These are phyloP conservation scores for Syngnathus acus DNA, from an alignment of 2,797 vertebrate species.

Conservation along the genomic window DNA sequence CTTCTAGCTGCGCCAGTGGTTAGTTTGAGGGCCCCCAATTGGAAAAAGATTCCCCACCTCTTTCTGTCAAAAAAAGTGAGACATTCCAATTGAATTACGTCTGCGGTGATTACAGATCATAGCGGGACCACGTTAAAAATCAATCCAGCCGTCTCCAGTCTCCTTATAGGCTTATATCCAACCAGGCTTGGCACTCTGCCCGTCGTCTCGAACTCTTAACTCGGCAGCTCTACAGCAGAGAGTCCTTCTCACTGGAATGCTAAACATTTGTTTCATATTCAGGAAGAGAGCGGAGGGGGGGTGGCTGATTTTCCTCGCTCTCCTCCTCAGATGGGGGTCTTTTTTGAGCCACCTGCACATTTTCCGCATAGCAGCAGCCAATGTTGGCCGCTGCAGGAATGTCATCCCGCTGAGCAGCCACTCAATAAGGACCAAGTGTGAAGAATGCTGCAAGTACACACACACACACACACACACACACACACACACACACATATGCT, in stretches of 20 bases:
- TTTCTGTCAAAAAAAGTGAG: background rate
- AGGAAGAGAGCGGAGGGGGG: constrained; percentile 33
- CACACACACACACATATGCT: constrained; percentile 30
- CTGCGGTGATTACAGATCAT: background rate
- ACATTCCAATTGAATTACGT: background rate
- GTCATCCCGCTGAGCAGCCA: constrained; percentile 53
- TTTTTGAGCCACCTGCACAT: constrained; percentile 61
- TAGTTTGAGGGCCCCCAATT: no score
- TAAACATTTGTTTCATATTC: constrained; percentile 67
- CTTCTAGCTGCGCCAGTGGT: no score
- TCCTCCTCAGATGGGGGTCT: constrained; percentile 46
- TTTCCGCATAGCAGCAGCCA: constrained; percentile 60
- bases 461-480: constrained; percentile 34
- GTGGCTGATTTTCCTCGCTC: constrained; percentile 49
- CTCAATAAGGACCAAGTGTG: constrained; percentile 61
- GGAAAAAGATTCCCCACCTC: no score
- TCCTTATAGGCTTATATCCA: constrained; percentile 16
- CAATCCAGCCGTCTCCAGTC: background rate
- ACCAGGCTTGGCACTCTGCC: constrained; percentile 43
- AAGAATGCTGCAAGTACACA: constrained; percentile 50
- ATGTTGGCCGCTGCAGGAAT: constrained; percentile 48
- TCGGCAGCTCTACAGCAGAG: constrained; percentile 60
- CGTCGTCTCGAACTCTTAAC: constrained; percentile 34
- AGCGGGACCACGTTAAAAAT: background rate
- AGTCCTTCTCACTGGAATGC: constrained; percentile 59